Evolutionary conservation across 2,113 vertebrate genomes (phyloP), one percentile per base, ranked within the genome.

Genomic region (Semicossyphus pulcher): DNA sequence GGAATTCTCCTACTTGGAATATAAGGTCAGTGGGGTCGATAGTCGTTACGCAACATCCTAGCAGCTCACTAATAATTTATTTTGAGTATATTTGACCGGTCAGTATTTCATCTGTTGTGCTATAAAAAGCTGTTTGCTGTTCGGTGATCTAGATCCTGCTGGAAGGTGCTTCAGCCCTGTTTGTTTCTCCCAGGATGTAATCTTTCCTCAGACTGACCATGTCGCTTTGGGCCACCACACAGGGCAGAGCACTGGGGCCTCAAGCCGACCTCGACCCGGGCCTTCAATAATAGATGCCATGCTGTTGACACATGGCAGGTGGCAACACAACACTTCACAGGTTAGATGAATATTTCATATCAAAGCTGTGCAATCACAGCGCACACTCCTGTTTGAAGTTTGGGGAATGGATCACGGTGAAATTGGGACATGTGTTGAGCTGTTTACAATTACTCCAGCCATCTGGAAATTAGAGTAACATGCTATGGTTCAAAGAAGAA

Each of bases 281-380:
- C 65, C 60, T 80, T 92, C 87, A 93, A 93, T 93, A 91, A 93
- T 92, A 88, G 69, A 93, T 94, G 85, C 65, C 81, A 68, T 74
- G 86, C 85, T 89, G 88, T 89, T 90, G 89, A 91, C 92, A 91
- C 81, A 80, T 85, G 82, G 86, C 89, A 90, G 91, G 89, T 89
- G 90, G 92, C 91, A 88, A 92, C 92, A 92, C 86, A 90, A 86
- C 88, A 91, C 87, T 91, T 92, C 87, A 90, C 87, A 90, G 88
- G 91, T 90, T 71, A 81, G 72, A 93, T 94, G 66, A 92, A 94
- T 93, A 91, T 92, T 94, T 94, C 48, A 94, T 92, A 85, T 71
- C 78, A 90, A 92, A 92, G 90, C 92, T 93, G 92, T 91, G 89
- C 78, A 89, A 92, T 90, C 88, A 88, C 89, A 86, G 87, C 54